Evolutionary conservation across 2,888 invertebrate species (phyloP).

Genomic region (Noctua janthina): DNA sequence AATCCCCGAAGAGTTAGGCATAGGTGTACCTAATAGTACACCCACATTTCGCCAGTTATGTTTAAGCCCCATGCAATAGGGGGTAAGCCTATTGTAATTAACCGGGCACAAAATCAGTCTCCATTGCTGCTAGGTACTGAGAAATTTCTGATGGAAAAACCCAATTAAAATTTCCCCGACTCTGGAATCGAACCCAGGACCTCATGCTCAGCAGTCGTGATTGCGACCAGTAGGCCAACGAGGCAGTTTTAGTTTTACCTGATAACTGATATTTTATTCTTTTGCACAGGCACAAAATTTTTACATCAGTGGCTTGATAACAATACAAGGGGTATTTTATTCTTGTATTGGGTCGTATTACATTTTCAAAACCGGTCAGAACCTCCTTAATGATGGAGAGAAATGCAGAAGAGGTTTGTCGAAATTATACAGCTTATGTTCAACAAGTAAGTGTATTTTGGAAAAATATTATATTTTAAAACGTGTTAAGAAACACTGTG

Average conservation of each 20-base stretch:
- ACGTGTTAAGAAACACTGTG: background rate
- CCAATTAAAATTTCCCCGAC: too few relatives aligned
- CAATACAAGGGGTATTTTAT: background rate
- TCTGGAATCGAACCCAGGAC: too few relatives aligned
- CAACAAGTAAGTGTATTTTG: constrained; percentile 12
- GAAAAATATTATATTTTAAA: background rate
- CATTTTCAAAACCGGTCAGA: background rate
- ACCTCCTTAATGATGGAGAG: constrained; percentile 6
- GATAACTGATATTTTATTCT: background rate
- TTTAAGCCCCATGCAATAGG: too few relatives aligned
- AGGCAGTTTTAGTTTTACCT: background rate
- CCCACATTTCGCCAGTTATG: too few relatives aligned
- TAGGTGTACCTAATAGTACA: too few relatives aligned
- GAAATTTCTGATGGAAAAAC: too few relatives aligned
- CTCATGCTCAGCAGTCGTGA: too few relatives aligned
- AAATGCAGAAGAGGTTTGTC: constrained; percentile 8
- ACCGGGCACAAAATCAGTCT: too few relatives aligned
- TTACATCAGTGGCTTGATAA: background rate
- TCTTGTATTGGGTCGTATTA: constrained; percentile 6
- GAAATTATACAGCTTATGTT: constrained; percentile 10
- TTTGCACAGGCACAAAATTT: background rate
- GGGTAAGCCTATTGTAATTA: too few relatives aligned
- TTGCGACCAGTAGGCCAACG: too few relatives aligned
- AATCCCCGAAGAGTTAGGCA: too few relatives aligned
- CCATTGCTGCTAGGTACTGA: too few relatives aligned